phyloP scores from a whole-genome alignment of 2,888 invertebrate species.

The Lingula anatina region DNA sequence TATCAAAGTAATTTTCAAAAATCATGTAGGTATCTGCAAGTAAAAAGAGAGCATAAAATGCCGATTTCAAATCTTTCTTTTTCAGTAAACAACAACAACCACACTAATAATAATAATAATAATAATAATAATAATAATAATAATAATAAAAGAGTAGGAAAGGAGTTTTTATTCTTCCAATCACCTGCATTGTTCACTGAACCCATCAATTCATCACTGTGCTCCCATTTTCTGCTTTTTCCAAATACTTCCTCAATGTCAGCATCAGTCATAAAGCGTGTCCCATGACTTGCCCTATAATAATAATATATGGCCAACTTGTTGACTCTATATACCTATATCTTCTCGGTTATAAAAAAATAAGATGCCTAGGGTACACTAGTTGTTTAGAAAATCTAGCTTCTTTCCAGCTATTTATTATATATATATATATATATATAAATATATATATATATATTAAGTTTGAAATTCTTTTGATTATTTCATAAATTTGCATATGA shows the following conservation, averaged over 20 bases:
- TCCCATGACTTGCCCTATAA: conserved; percentile 62
- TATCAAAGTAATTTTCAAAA: conserved; percentile 70
- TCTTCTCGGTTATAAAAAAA: neutral
- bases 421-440: too few relatives aligned
- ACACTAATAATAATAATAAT: too few relatives aligned
- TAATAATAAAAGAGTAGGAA: neutral
- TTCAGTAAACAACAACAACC: too few relatives aligned
- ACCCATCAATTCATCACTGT: conserved; percentile 24
- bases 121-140: too few relatives aligned
- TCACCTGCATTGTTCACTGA: conserved; percentile 19
- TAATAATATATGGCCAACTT: neutral
- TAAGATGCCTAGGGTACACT: neutral
- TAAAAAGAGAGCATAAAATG: neutral
- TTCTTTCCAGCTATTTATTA: too few relatives aligned
- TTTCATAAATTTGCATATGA: too few relatives aligned
- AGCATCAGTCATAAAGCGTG: conserved; percentile 54
- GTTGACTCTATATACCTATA: neutral
- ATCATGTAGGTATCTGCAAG: conserved; percentile 56
- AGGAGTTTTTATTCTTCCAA: neutral
- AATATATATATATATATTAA: too few relatives aligned
- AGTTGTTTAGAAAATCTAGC: too few relatives aligned
- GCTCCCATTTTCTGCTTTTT: conserved; percentile 51
- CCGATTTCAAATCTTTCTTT: too few relatives aligned
- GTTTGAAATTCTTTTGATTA: too few relatives aligned
- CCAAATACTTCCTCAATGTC: conserved; percentile 62